Conservation (phyloP, 2,797 vertebrate genomes). For the Miichthys miiuy region DNA sequence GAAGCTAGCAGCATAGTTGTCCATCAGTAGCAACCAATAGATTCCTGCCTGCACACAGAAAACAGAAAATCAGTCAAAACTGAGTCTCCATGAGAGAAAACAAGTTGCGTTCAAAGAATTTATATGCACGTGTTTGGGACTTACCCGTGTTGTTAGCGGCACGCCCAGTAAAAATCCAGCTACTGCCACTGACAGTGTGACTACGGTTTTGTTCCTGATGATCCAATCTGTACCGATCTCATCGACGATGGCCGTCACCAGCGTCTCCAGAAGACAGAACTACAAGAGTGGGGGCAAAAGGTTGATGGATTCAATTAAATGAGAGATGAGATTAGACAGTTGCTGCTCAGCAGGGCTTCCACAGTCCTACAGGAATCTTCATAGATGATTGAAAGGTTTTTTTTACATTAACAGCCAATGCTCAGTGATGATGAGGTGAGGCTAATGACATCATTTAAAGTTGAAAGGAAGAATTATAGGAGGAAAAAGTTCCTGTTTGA, state of each 20-base stretch:
- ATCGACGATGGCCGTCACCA: slow-evolving; percentile 96
- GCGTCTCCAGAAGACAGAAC: slow-evolving; percentile 97
- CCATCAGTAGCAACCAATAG: slow-evolving; percentile 98
- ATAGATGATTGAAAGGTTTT: not conserved
- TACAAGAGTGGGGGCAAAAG: slow-evolving; percentile 51
- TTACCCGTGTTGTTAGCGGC: slow-evolving; percentile 93
- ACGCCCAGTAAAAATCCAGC: slow-evolving; percentile 94
- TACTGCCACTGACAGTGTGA: slow-evolving; percentile 92
- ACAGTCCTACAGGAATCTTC: not conserved
- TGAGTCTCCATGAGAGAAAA: not conserved
- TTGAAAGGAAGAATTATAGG: not conserved
- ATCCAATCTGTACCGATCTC: slow-evolving; percentile 98
- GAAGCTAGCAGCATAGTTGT: slow-evolving; percentile 99
- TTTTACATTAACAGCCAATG: not conserved
- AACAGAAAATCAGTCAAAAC: slow-evolving; percentile 22
- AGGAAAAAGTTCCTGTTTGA: not conserved
- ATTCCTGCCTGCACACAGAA: slow-evolving; percentile 91
- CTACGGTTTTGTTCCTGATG: slow-evolving; percentile 91
- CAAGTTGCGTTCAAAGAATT: not conserved
- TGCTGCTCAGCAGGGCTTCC: not conserved
- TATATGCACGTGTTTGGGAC: not conserved
- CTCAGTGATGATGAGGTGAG: not conserved
- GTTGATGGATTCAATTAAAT: not conserved
- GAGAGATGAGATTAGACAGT: not conserved
- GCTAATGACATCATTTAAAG: not conserved